A percentile compares a stretch with the other conserved stretches of the same genome.
Conservation (phyloP, 2,888 invertebrate genomes). For the Fragum sueziense region DNA sequence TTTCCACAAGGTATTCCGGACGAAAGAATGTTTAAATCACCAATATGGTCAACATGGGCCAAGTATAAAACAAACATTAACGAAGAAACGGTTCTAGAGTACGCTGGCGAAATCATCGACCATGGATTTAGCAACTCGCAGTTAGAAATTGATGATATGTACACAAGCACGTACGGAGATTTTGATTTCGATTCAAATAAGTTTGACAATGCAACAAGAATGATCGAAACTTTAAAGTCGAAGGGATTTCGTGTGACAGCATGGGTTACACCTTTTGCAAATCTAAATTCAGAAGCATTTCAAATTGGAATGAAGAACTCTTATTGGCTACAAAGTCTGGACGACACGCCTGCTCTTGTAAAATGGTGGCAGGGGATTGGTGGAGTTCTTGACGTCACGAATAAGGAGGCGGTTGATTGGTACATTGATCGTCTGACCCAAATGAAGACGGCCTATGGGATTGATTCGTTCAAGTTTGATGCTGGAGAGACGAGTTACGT, state of each 20-base stretch:
- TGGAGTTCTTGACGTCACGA: conserved; percentile 91
- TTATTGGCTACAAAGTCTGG: conserved; percentile 83
- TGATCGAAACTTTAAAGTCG: conserved; percentile 85
- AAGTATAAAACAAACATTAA: conserved; percentile 88
- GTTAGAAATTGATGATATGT: conserved; percentile 90
- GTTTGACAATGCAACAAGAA: conserved; percentile 87
- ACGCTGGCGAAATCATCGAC: conserved; percentile 70
- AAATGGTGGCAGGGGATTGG: conserved; percentile 92
- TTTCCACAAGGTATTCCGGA: conserved; percentile 87
- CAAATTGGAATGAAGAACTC: conserved; percentile 87
- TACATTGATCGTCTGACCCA: conserved; percentile 86
- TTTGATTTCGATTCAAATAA: conserved; percentile 88
- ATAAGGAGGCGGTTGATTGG: conserved; percentile 92
- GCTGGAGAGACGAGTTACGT: conserved; percentile 84
- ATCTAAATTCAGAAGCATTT: conserved; percentile 92
- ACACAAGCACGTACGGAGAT: conserved; percentile 94
- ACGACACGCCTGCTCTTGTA: conserved; percentile 81
- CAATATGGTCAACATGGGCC: conserved; percentile 96
- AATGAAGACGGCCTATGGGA: conserved; percentile 86
- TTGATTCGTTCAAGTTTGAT: conserved; percentile 95
- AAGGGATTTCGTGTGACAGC: conserved; percentile 90
- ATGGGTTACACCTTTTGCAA: conserved; percentile 85
- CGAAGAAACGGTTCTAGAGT: conserved; percentile 82
- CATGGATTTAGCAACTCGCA: conserved; percentile 74
- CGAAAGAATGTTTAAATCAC: conserved; percentile 88